Evolutionary conservation across 2,888 invertebrate genomes (phyloP), one percentile per base, ranked within the genome.

Genomic region (Fragum fragum): DNA sequence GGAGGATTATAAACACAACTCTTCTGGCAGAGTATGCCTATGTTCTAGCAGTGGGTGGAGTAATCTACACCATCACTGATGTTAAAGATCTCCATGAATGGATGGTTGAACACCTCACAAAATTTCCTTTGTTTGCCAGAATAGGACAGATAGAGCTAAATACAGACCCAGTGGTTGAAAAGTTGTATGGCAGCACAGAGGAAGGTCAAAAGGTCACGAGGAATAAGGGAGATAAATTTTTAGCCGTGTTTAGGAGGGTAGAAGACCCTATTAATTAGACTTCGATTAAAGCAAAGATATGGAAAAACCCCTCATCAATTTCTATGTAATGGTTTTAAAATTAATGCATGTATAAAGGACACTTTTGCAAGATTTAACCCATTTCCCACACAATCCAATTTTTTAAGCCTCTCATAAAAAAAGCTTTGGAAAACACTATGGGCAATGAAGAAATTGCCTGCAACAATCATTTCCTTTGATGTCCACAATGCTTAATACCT

Each of bases 181-280:
- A 98, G 94, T 95, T 99, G 9, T 98, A 96, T 93, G 97, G 97
- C 92, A 98, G 98, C 93, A 98, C 99, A 59, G 99, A 99, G 95
- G 99, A 99, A 95, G 99, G 99, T 0, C 97, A 99, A 94, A 99
- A 99, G 95, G 99, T 99, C 0, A 97, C 98, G 0, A 96, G 99
- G 90, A 99, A 99, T 94, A 97, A 97, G 89, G 99, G 99, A 59
- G 96, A 97, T 70, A 99, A 99, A 95, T 99, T 96, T 95, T 95
- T 98, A 82, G 99, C 99, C 74, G 97, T 98, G 76, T 99, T 97
- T 94, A 96, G 96, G 93, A 96, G 98, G 93, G 75, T 88, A 57
- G 76, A 66, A 18, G 89, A 89, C 29, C 81, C 87, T 32, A 39
- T 36, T n/a, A n/a, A n/a, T n/a, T n/a, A n/a, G n/a, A n/a, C n/a